These are phyloP conservation scores for Rhinolophus ferrumequinum DNA, from an alignment of 2,113 vertebrate genomes.

Conservation along the genomic window DNA sequence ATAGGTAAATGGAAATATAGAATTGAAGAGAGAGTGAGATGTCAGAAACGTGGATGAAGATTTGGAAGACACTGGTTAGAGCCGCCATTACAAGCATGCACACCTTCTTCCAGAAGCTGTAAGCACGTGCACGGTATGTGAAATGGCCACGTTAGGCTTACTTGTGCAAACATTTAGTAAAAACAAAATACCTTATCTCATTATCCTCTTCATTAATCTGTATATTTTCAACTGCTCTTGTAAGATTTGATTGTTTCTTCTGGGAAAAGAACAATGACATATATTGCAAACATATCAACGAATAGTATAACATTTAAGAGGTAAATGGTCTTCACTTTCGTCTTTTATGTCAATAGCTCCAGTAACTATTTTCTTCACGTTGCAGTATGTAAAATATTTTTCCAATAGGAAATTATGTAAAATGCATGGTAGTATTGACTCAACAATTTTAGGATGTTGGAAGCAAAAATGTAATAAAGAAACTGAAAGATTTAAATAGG, in stretches of 20 bases:
- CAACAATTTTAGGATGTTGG: conserved; percentile 29
- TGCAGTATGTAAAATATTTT: conserved; percentile 4
- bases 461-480: background rate
- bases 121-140: fast-evolving
- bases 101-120: background rate
- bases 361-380: background rate
- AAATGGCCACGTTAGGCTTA: background rate
- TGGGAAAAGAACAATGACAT: conserved; percentile 71
- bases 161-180: background rate
- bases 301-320: background rate
- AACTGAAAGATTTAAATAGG: conserved; percentile 27
- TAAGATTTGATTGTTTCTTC: conserved; percentile 86
- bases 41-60: background rate
- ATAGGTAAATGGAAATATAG: background rate
- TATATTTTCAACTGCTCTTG: conserved; percentile 82
- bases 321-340: background rate
- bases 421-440: background rate
- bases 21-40: background rate
- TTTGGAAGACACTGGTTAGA: background rate
- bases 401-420: background rate
- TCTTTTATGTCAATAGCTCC: background rate
- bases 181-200: conserved; percentile 87
- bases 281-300: background rate
- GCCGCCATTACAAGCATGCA: background rate
- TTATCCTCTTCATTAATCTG: conserved; percentile 87